These are phyloP conservation scores for Botrylloides violaceus DNA, from an alignment of 23 tunicate genomes.

Conservation along the genomic window DNA sequence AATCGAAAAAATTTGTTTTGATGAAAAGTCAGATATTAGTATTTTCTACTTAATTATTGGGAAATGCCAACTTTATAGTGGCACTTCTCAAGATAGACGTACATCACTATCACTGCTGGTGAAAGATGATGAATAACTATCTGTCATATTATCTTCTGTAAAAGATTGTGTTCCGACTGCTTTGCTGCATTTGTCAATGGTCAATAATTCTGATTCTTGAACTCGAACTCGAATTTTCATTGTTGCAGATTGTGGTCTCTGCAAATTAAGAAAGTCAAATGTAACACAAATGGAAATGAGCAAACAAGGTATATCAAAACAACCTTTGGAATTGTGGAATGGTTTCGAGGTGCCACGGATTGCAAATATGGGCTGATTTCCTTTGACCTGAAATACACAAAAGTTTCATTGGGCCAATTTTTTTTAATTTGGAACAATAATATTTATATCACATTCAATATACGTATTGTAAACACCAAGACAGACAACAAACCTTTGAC, in stretches of 20 bases:
- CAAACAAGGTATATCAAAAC: neutral
- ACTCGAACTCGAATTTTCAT: neutral
- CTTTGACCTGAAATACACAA: slow-evolving; percentile 1
- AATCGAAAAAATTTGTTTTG: too few species aligned
- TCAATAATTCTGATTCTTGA: neutral
- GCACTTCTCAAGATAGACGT: neutral
- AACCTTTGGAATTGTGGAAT: slow-evolving; percentile 21
- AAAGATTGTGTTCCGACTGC: slow-evolving; percentile 1
- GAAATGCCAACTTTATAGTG: too few species aligned
- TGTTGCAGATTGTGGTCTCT: slow-evolving; percentile 47
- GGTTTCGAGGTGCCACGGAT: slow-evolving; percentile 51
- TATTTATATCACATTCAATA: too few species aligned
- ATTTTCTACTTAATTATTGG: too few species aligned
- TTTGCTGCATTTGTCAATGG: neutral
- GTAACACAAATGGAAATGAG: neutral
- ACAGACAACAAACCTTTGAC: neutral
- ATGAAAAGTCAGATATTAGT: too few species aligned
- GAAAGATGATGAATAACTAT: slow-evolving; percentile 44
- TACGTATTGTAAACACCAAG: too few species aligned
- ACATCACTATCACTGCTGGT: slow-evolving; percentile 35
- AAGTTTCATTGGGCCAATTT: neutral
- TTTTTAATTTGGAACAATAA: too few species aligned
- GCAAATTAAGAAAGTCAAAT: neutral
- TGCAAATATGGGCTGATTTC: slow-evolving; percentile 42
- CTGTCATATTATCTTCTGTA: neutral